Evolutionary conservation across 2,113 vertebrate genomes (phyloP).

Genomic region (Mastomys natalensis): DNA sequence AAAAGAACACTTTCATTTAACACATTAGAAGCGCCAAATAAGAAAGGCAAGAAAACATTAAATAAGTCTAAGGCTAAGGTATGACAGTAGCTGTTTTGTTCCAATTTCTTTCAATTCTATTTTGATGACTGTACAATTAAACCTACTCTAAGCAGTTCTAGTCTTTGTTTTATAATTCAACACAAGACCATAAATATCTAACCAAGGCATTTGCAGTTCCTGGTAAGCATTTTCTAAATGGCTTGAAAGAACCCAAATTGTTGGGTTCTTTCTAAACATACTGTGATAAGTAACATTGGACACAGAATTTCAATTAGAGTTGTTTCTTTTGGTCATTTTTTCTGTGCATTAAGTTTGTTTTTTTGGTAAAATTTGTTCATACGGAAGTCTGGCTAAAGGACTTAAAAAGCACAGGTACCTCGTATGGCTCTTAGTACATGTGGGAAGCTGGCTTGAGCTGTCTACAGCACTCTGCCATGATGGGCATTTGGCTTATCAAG

Average conservation of each 20-base stretch:
- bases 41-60: not conserved
- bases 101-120: not conserved
- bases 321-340: not conserved
- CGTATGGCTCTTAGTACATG: not conserved
- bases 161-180: not conserved
- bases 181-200: not conserved
- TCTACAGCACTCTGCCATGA: not conserved
- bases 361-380: not conserved
- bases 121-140: not conserved
- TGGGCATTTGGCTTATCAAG: not conserved
- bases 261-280: not conserved
- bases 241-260: not conserved
- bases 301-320: not conserved
- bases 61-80: not conserved
- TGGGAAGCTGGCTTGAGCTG: not conserved
- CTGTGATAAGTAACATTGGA: not conserved
- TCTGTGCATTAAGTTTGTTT: not conserved
- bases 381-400: not conserved
- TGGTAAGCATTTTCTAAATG: not conserved
- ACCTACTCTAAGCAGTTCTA: not conserved
- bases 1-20: constrained; percentile 13
- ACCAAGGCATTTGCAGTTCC: not conserved
- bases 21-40: not conserved
- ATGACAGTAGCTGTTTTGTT: accelerated
- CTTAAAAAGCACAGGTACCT: not conserved